phyloP scores from a whole-genome alignment of 2,113 vertebrate genomes.

The Mastomys coucha region DNA sequence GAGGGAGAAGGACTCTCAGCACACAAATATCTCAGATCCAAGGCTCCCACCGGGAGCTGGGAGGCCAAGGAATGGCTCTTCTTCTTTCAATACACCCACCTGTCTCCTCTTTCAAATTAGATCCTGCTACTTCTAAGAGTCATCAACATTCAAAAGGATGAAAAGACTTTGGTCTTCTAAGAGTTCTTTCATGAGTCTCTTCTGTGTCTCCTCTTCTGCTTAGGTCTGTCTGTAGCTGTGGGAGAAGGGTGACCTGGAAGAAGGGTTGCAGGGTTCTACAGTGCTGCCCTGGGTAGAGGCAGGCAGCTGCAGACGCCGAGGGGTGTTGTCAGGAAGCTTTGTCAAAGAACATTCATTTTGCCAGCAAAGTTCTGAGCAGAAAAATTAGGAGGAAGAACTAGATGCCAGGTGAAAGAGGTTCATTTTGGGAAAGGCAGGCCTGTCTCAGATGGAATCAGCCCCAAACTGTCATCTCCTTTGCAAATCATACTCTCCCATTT shows the following conservation, averaged over 20 bases:
- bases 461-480: background rate
- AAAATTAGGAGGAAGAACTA: background rate
- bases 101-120: slow-evolving; percentile 23
- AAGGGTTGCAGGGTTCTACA: background rate
- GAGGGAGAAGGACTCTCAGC: background rate
- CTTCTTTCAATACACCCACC: background rate
- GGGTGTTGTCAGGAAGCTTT: background rate
- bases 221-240: slow-evolving; percentile 66
- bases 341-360: background rate
- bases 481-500: background rate
- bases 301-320: background rate
- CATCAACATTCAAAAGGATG: slow-evolving; percentile 71
- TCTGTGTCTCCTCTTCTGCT: background rate
- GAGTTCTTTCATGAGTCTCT: slow-evolving; percentile 38
- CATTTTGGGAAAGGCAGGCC: background rate
- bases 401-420: background rate
- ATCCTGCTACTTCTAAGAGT: slow-evolving; percentile 60
- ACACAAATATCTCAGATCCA: slow-evolving; percentile 41
- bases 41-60: background rate
- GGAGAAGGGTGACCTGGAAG: background rate
- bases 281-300: background rate
- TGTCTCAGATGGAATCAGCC: background rate
- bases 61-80: background rate
- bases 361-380: slow-evolving; percentile 11
- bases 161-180: slow-evolving; percentile 75